These are phyloP conservation scores for Petroica traversi DNA, from an alignment of 2,113 vertebrate genomes.

Conservation along the genomic window DNA sequence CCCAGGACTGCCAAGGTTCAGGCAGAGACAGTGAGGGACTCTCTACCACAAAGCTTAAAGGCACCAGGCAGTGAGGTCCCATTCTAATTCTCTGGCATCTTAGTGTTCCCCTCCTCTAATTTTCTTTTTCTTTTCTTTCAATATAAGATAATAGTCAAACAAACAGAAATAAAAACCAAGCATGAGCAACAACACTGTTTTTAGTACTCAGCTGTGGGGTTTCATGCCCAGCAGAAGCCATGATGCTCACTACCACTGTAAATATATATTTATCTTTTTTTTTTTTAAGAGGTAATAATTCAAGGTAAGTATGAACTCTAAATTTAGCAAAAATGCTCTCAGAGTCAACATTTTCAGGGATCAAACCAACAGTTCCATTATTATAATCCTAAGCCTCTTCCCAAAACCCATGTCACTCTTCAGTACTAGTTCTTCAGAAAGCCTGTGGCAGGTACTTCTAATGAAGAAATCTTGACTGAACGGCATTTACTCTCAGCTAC, in stretches of 20 bases:
- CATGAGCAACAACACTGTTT: not conserved
- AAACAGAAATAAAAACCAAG: not conserved
- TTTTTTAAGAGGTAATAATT: conserved; percentile 22
- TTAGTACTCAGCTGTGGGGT: not conserved
- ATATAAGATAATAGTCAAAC: not conserved
- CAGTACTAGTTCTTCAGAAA: not conserved
- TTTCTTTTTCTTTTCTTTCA: not conserved
- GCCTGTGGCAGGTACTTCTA: not conserved
- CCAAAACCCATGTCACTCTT: not conserved
- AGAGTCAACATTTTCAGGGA: conserved; percentile 11
- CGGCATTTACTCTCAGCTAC: not conserved
- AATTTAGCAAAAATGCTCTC: conserved; percentile 30
- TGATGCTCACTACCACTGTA: not conserved
- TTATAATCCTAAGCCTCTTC: conserved; percentile 51
- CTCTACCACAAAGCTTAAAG: not conserved
- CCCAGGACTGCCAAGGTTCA: not conserved
- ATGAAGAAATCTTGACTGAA: conserved; percentile 14
- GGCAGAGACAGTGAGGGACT: not conserved
- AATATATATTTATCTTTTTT: not conserved
- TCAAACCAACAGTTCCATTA: conserved; percentile 55
- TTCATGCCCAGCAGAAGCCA: not conserved
- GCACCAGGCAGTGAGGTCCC: not conserved
- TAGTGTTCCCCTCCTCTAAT: not conserved
- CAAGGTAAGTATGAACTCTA: conserved; percentile 30
- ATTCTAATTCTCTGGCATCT: not conserved